phyloP scores from a whole-genome alignment of 2,888 invertebrate species.

The Scaptomyza polygonia region DNA sequence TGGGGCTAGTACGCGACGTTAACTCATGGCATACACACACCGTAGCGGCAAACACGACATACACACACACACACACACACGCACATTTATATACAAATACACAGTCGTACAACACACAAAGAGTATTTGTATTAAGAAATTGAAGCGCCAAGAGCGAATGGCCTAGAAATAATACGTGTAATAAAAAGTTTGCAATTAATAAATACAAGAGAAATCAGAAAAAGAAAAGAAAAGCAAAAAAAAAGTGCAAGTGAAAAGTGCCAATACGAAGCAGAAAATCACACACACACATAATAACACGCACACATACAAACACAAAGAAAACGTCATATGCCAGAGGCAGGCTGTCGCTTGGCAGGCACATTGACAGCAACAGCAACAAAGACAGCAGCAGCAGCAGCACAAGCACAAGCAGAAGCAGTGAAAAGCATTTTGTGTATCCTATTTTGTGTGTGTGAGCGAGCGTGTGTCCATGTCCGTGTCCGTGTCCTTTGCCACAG shows the following conservation, averaged over 20 bases:
- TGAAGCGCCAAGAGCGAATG: slow-evolving; percentile 68
- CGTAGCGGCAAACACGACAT: slow-evolving; percentile 45
- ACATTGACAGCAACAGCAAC: slow-evolving; percentile 60
- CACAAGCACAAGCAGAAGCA: slow-evolving; percentile 39
- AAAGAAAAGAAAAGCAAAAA: slow-evolving; percentile 33
- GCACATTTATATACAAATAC: slow-evolving; percentile 27
- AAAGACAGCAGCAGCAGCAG: slow-evolving; percentile 28
- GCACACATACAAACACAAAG: slow-evolving; percentile 47
- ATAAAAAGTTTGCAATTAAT: slow-evolving; percentile 31
- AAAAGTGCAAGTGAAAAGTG: slow-evolving; percentile 76
- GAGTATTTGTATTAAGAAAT: slow-evolving; percentile 43
- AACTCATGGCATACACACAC: slow-evolving; percentile 72
- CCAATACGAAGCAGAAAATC: slow-evolving; percentile 55
- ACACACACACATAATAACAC: slow-evolving; percentile 31
- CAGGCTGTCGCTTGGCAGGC: slow-evolving; percentile 62
- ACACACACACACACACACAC: slow-evolving; percentile 40
- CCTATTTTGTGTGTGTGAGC: slow-evolving; percentile 72
- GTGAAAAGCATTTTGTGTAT: slow-evolving; percentile 75
- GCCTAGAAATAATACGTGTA: slow-evolving; percentile 49
- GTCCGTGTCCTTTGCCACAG: slow-evolving; percentile 33
- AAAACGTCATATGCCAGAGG: slow-evolving; percentile 78
- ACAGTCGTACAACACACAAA: slow-evolving; percentile 18
- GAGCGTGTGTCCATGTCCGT: slow-evolving; percentile 54
- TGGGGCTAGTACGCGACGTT: slow-evolving; percentile 77
- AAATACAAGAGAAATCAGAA: slow-evolving; percentile 21